Conservation (phyloP, 2,797 vertebrate species). For the Myotis planiceps region DNA sequence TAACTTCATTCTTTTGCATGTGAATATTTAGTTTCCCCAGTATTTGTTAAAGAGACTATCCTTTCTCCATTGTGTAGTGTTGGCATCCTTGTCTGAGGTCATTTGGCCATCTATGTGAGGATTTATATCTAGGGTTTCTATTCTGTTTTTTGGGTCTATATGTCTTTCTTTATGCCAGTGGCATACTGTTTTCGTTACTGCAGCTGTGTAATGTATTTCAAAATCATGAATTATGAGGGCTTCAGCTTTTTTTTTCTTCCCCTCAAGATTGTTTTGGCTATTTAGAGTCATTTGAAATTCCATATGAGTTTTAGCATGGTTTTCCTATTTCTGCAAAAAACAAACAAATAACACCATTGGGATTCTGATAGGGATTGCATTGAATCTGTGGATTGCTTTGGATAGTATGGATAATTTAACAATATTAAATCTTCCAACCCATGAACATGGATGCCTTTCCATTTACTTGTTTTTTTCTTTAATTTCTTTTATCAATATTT, state of each 20-base stretch:
- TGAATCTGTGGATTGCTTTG: not conserved
- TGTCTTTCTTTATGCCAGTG: not conserved
- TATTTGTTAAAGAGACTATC: not conserved
- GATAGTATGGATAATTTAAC: not conserved
- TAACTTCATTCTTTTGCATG: not conserved
- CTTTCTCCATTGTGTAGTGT: not conserved
- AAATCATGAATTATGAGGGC: not conserved
- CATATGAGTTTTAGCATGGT: not conserved
- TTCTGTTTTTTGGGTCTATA: not conserved
- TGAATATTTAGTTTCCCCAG: not conserved
- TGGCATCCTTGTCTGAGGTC: not conserved
- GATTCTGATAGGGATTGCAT: not conserved
- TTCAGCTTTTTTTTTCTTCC: not conserved
- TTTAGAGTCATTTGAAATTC: not conserved
- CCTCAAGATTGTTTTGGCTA: not conserved
- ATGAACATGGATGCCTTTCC: not conserved
- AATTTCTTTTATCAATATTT: constrained; percentile 18
- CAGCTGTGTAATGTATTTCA: not conserved
- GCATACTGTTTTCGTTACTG: not conserved
- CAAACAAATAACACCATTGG: not conserved
- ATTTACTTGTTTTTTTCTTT: not conserved
- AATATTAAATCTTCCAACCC: not conserved
- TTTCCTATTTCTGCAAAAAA: not conserved
- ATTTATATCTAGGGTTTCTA: not conserved
- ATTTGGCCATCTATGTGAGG: not conserved